Base-by-base conservation (phyloP, 1,140 invertebrate species). In the Cydia amplana region DNA sequence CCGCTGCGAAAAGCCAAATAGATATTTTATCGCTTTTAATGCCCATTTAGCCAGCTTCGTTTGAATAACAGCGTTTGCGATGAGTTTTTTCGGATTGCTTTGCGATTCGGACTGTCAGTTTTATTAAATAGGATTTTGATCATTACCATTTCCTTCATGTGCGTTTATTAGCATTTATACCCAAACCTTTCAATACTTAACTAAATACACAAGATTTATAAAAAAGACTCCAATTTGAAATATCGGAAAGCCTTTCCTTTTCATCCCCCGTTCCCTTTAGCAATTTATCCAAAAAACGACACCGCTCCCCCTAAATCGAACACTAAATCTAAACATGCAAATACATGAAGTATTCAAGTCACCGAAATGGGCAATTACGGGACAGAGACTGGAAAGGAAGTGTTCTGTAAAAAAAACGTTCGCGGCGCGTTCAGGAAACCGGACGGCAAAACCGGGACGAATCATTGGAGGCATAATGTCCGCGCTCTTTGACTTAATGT, bases 11-110 rank as follows among this genome's bases (percentile, higher is more conserved):
- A 86, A 88, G 87, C 85, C 87, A 89, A 91, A 91, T 89, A 90
- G 89, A 90, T 91, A 91, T 91, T 91, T 90, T 90, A 90, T 91
- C 88, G 89, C 87, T 90, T 91, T 91, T 91, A 70, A 91, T 90
- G 70, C 88, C 83, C 87, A 82, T 82, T 90, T 87, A 87, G 77
- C 87, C 85, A 86, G 87, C 86, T 82, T 82, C 80, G 74, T 82
- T 85, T 87, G 84, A 90, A 83, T 85, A 70, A 70, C 65, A 70
- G 18, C 65, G 65, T 70, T 40, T 70, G 65, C 65, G 28, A 70
- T 70, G 65, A 70, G 65, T 70, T 70, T 70, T 60, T 70, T 70
- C 65, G 65, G 65, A 70, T 70, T 70, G 65, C 65, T 18, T 43
- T 18, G 65, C n/a, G 28, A 70, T 70, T 70, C n/a, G 16, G 65